Base-by-base conservation (phyloP, 2,113 vertebrate species). In the Pica pica region DNA sequence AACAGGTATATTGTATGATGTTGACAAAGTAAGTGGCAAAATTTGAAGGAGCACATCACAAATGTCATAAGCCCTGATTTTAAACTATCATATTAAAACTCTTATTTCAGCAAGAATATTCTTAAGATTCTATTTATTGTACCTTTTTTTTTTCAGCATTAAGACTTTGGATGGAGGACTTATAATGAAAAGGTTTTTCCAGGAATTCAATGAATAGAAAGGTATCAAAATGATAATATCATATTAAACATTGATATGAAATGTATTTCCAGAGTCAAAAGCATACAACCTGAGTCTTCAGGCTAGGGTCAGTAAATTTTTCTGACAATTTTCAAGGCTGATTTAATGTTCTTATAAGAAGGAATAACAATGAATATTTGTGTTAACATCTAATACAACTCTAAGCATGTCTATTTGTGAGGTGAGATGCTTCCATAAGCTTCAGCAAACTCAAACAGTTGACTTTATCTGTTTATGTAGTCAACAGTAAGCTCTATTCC, bases 391-490 rank as follows among this genome's bases (percentile, higher is more conserved):
- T 80, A 76, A 93, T 55, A 70, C 11, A 61, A 85, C 42, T 79
- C 39, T 59, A 73, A 90, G 10, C 42, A 23, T 59, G 18, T 74
- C 60, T 92, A 2, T 52, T 59, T 88, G 59, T 86, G 75, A 67
- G 22, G 75, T 2, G 7, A 75, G 68, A 69, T 71, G 83, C 47
- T 89, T 94, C 83, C 76, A 75, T 78, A 91, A 92, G 56, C 85
- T 94, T 97, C 28, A 56, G 56, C 68, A 95, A 94, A 94, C 64
- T 94, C 75, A 33, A 83, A 88, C 21, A 86, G 60, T 93, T 93
- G 82, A 91, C 90, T 86, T 92, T 80, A 49, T 85, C 50, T 96
- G 60, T 94, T 94, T 95, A 86, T 89, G 64, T 42, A 96, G 85
- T 90, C 31, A 95, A 75, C 47, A 86, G 39, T 79, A 67, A 93